Conservation (phyloP, 2,797 vertebrate species). For the Vultur gryphus region DNA sequence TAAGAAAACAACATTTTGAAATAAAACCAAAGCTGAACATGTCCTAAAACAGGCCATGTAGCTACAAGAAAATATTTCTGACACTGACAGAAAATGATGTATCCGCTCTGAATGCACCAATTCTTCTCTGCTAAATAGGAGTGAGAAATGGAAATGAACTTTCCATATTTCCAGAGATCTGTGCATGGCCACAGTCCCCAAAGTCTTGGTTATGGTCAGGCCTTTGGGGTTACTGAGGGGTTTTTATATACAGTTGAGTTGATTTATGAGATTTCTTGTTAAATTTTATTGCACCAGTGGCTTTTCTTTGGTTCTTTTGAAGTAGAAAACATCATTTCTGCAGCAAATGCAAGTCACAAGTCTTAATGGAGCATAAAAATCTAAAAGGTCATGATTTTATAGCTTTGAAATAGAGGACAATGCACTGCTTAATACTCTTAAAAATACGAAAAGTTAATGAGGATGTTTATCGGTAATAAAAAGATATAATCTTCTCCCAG, state of each 20-base stretch:
- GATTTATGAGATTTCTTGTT: constrained; percentile 11
- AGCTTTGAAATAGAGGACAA: not conserved
- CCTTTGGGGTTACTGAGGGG: not conserved
- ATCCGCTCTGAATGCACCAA: not conserved
- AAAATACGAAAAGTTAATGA: constrained; percentile 30
- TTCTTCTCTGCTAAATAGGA: not conserved
- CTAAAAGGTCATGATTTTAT: constrained; percentile 25
- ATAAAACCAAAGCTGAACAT: not conserved
- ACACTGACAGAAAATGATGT: not conserved
- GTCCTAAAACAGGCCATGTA: not conserved
- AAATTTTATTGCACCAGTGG: constrained; percentile 24
- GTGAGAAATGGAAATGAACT: not conserved
- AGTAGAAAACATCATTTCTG: constrained; percentile 30
- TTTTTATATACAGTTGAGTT: not conserved
- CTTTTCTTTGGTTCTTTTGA: constrained; percentile 32
- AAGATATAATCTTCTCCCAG: not conserved
- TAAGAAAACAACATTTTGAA: not conserved
- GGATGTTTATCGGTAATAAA: not conserved
- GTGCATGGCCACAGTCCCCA: not conserved
- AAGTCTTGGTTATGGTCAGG: not conserved
- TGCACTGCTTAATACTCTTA: not conserved
- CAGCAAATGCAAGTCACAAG: not conserved
- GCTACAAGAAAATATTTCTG: not conserved
- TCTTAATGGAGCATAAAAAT: constrained; percentile 30
- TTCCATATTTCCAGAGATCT: not conserved